Base-by-base conservation (phyloP, 2,888 invertebrate species). In the Leucoptera coffeella region DNA sequence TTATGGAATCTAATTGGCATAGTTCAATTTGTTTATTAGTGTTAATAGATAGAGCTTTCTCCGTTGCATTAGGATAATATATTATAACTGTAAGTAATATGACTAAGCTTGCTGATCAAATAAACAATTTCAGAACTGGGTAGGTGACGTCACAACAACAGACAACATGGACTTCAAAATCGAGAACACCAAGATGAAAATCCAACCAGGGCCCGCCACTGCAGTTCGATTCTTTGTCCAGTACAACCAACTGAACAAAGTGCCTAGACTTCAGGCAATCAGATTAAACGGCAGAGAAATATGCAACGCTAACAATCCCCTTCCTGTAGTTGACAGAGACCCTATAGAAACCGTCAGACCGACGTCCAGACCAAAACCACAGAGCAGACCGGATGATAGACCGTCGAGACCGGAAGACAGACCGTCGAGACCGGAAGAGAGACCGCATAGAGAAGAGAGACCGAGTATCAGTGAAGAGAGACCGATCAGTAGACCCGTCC, bases 141-240 rank as follows among this genome's bases (percentile, higher is more conserved):
- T 77, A 25, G 78, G 78, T 1, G 75, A 77, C 30, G 73, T 77
- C 0, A 57, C 69, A 7, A 73, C 77, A 0, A 43, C 54, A 22
- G 75, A 80, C 43, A 78, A 78, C 43, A 58, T 53, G 14, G 73
- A 75, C 35, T 80, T 73, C 43, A 72, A 75, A 30, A 65, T 80
- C 15, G 72, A 74, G 34, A 77, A 77, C 39, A 60, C 71, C 1
- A 69, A 73, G 23, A 73, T 75, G 55, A 67, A 60, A 33, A 57
- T 80, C 14, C 62, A 65, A 29, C 74, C 77, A 0, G 76, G 75
- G 0, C 72, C 74, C 2, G 72, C 76, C 0, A 53, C 73, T 1
- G 47, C 73, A 0, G 61, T 78, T 7, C 51, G 75, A 3, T 76
- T 80, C 47, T 78, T 78, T 47, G 75, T 78, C 1, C 75, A 75